These are phyloP conservation scores for Nemurella pictetii DNA, from an alignment of 2,888 invertebrate genomes.

Conservation along the genomic window DNA sequence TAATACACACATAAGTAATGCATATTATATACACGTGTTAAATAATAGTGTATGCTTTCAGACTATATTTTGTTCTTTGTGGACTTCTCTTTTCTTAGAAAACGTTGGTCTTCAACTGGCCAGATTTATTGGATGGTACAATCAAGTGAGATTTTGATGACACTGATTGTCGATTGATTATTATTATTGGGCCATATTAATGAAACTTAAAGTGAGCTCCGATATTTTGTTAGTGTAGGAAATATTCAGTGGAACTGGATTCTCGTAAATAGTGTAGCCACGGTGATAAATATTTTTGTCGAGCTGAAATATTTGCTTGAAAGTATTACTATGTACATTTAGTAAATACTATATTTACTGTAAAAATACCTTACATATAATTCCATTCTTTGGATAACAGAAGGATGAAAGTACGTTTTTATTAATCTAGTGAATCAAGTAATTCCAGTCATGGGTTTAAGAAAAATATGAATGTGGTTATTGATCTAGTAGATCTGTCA, in stretches of 20 bases:
- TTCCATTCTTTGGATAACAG: background rate
- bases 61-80: background rate
- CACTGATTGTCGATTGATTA: too few species aligned
- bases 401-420: background rate
- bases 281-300: background rate
- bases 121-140: background rate
- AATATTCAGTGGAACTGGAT: background rate
- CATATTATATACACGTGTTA: background rate
- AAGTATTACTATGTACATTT: background rate
- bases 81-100: background rate
- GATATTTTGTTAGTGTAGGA: background rate
- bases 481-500: background rate
- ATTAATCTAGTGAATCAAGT: background rate
- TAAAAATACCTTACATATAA: background rate
- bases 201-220: background rate
- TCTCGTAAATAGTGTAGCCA: background rate
- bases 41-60: background rate
- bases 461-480: background rate
- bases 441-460: too few species aligned
- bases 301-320: background rate
- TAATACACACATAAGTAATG: background rate
- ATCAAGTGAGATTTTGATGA: background rate
- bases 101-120: background rate
- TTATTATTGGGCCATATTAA: background rate
- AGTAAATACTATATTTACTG: background rate